Evolutionary conservation across 2,113 vertebrate genomes (phyloP), one percentile per base, ranked within the genome.

Genomic region (Prietella phreatophila): DNA sequence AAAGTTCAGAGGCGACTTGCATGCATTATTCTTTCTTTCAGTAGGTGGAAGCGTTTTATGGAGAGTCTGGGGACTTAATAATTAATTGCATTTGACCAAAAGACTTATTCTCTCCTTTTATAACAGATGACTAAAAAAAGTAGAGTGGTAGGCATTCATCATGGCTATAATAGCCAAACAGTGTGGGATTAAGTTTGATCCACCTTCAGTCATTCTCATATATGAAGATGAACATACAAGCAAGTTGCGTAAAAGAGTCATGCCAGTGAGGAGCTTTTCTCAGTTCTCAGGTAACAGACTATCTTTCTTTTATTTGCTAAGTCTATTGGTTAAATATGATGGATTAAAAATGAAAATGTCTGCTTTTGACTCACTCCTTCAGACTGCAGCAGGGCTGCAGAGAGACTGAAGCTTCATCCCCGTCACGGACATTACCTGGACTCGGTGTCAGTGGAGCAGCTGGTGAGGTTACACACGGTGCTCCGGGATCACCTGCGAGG

Each of bases 231-330:
- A 89, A 20, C 85, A 88, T 42, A 92, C 91, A 55, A 93, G 93
- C 0, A 96, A 95, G 89, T 90, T 91, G 65, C 95, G 97, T 10
- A 96, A 96, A 92, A 96, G 98, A 88, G 91, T 97, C 53, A 99
- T 99, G 93, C 98, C 98, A 0, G 88, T 98, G 80, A 93, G 97
- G 60, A 96, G 95, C 56, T 99, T 99, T 92, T 97, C 96, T 0
- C 94, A 88, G 90, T 96, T 94, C 89, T 99, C 97, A 91, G 97
- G 98, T 98, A 55, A 73, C 39, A 30, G 11, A 42, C 22, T 58
- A 0, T 33, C 20, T 20, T n/a, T 76, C 14, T n/a, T 42, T 4
- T 56, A n/a, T 69, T 81, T 30, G n/a, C 2, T 2, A 63, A 25
- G 30, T 20, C 33, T n/a, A 3, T 71, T 56, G n/a, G 9, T 84